Evolutionary conservation across 2,113 vertebrate genomes (phyloP).

Genomic region (Mystacornis crossleyi): DNA sequence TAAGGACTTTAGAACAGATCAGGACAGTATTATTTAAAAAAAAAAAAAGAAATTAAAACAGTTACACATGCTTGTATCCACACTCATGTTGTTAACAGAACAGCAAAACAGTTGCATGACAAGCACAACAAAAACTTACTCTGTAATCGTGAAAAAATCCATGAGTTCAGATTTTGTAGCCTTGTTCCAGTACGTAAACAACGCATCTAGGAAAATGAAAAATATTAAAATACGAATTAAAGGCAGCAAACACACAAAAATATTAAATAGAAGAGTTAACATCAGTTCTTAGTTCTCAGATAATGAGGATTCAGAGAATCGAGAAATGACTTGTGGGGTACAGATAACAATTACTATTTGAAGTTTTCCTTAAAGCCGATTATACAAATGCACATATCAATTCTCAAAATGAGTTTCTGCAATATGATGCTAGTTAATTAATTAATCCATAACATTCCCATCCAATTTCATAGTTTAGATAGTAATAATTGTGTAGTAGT

Average conservation of each 20-base stretch:
- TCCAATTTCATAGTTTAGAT: not conserved
- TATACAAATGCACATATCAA: not conserved
- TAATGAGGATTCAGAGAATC: not conserved
- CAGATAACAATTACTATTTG: not conserved
- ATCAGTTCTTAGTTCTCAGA: not conserved
- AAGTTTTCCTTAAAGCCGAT: not conserved
- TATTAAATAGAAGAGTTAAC: not conserved
- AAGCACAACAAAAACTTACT: slow-evolving; percentile 81
- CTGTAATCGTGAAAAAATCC: slow-evolving; percentile 96
- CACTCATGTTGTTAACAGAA: not conserved
- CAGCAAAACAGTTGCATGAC: not conserved
- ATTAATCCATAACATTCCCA: not conserved
- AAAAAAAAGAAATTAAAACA: not conserved
- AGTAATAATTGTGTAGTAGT: not conserved
- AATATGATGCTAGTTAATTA: not conserved
- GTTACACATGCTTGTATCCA: not conserved
- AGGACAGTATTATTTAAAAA: not conserved
- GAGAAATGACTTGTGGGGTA: not conserved
- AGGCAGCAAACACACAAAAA: not conserved
- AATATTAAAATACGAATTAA: not conserved
- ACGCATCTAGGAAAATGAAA: slow-evolving; percentile 82
- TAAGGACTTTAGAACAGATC: not conserved
- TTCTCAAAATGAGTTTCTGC: not conserved
- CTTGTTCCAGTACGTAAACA: slow-evolving; percentile 98
- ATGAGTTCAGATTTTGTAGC: slow-evolving; percentile 91